phyloP scores from a whole-genome alignment of 2,113 vertebrate genomes.

The Sceloporus tristichus region DNA sequence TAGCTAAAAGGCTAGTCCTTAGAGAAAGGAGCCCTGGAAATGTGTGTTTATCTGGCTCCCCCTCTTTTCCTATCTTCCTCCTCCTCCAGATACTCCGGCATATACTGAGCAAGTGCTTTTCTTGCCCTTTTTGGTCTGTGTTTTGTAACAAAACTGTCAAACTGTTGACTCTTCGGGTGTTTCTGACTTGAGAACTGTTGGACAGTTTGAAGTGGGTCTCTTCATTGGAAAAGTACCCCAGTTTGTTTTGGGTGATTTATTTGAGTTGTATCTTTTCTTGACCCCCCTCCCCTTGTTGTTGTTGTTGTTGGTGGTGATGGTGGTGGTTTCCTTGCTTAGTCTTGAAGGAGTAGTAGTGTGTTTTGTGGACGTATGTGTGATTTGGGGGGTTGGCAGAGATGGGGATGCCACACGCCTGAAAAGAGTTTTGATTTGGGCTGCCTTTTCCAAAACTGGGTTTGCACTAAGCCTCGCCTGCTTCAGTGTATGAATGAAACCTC shows the following conservation, averaged over 20 bases:
- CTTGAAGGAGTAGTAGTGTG: neutral
- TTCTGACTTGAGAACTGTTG: conserved; percentile 49
- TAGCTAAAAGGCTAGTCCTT: neutral
- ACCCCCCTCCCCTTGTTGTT: neutral
- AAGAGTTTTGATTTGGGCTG: neutral
- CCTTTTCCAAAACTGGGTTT: neutral
- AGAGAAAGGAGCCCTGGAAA: neutral
- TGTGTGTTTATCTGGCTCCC: neutral
- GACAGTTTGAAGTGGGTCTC: conserved; percentile 45
- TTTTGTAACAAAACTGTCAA: conserved; percentile 64
- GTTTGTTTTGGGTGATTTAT: conserved; percentile 42
- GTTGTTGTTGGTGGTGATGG: neutral
- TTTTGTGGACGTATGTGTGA: conserved; percentile 13
- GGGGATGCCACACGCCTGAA: conserved; percentile 22
- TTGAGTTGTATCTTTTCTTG: neutral
- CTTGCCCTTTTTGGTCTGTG: conserved; percentile 40
- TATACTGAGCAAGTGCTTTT: conserved; percentile 36
- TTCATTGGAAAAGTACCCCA: conserved; percentile 3
- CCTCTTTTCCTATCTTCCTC: too few relatives aligned
- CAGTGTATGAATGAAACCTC: neutral
- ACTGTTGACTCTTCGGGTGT: conserved; percentile 32
- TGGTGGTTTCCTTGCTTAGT: conserved; percentile 19
- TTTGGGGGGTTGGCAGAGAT: conserved; percentile 7
- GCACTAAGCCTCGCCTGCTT: conserved; percentile 8
- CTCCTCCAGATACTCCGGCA: neutral